These are phyloP conservation scores for Papilio elwesi DNA, from an alignment of 2,888 invertebrate genomes.

Conservation along the genomic window DNA sequence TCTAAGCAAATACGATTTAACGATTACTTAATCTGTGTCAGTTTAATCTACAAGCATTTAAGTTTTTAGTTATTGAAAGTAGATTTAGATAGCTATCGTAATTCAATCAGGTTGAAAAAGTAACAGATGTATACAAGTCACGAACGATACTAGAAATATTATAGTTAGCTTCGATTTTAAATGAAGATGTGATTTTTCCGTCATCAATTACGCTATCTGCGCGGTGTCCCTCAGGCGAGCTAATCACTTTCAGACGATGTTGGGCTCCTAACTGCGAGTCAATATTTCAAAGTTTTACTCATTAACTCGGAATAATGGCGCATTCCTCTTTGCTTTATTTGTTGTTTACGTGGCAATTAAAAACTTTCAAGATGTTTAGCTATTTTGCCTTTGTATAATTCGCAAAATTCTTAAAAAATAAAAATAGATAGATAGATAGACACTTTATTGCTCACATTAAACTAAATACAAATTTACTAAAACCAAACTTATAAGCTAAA, in stretches of 20 bases:
- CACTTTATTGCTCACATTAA: too few species aligned
- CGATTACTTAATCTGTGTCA: too few species aligned
- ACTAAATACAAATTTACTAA: too few species aligned
- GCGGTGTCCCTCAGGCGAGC: constrained; percentile 39
- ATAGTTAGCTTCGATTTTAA: neutral
- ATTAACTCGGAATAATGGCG: constrained; percentile 54
- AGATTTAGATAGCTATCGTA: too few species aligned
- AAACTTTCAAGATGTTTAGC: constrained; percentile 45
- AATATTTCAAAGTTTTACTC: constrained; percentile 61
- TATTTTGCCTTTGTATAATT: neutral
- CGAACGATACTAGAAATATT: neutral
- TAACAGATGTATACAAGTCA: neutral
- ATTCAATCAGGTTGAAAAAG: neutral
- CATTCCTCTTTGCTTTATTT: constrained; percentile 49
- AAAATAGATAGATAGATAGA: neutral
- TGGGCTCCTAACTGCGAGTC: constrained; percentile 47
- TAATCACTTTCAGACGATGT: constrained; percentile 53
- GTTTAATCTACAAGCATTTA: too few species aligned
- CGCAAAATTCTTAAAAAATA: neutral
- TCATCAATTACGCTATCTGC: constrained; percentile 36
- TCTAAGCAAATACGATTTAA: too few species aligned
- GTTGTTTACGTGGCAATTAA: constrained; percentile 60
- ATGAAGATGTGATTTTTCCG: constrained; percentile 33
- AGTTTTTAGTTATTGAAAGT: too few species aligned
- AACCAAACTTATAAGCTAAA: too few species aligned